These are phyloP conservation scores for Cheilosia grossa DNA, from an alignment of 2,888 invertebrate species.

Conservation along the genomic window DNA sequence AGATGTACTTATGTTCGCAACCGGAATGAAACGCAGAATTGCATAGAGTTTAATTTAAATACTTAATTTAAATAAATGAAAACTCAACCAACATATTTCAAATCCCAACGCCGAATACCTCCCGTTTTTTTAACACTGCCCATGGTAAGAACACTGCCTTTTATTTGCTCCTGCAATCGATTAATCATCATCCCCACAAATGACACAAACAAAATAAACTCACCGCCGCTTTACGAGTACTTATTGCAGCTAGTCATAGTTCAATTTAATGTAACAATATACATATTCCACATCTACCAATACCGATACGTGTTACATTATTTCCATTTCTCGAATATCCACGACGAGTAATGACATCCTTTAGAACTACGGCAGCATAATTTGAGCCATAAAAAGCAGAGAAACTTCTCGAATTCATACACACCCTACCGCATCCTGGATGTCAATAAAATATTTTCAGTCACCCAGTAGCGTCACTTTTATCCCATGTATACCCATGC, in stretches of 20 bases:
- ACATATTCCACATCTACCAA: not conserved
- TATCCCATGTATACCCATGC: slow-evolving; percentile 43
- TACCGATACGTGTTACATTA: not conserved
- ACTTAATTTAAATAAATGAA: no score
- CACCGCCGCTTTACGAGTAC: no score
- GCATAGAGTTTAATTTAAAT: no score
- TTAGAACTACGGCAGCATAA: slow-evolving; percentile 42
- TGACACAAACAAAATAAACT: not conserved
- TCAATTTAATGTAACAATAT: not conserved
- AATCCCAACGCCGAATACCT: no score
- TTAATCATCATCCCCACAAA: not conserved
- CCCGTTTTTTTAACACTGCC: no score
- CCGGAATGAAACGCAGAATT: no score
- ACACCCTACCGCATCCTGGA: slow-evolving; percentile 29
- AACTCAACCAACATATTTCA: no score
- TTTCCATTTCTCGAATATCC: not conserved
- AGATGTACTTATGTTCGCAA: no score
- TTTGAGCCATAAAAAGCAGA: slow-evolving; percentile 23
- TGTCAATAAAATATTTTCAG: slow-evolving; percentile 65
- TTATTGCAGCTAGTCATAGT: not conserved
- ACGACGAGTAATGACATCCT: slow-evolving; percentile 22
- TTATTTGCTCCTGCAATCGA: no score
- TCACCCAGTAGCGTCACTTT: slow-evolving; percentile 39
- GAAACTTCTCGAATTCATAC: slow-evolving; percentile 32
- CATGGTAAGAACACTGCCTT: no score